Evolutionary conservation across 1,140 invertebrate genomes (phyloP), one percentile per base, ranked within the genome.

Genomic region (Lepidurus packardi): DNA sequence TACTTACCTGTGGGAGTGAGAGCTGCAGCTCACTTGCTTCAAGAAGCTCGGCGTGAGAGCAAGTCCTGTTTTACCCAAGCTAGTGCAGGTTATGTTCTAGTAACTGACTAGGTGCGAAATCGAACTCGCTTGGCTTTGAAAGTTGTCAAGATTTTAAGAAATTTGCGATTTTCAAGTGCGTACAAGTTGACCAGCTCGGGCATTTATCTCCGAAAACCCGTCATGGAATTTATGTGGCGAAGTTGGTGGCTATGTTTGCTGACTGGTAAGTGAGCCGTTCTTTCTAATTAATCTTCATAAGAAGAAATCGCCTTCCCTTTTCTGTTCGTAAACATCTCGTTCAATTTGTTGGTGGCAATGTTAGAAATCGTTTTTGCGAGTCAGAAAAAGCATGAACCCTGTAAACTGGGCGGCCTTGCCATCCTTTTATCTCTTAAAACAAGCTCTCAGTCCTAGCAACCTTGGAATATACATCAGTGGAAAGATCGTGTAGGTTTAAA

Each of bases 41-140:
- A 65, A 16, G 53, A 65, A 13, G 53, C 53, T 65, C 21, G 53
- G 53, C 53, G 53, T 65, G 53, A 65, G 53, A 65, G 53, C 53
- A 65, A 16, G 53, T 65, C 53, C 53, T 21, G 9, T 65, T 13
- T n/a, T 13, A 65, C 8, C 21, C 53, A 65, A 65, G 53, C 53
- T 9, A 65, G 53, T 65, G 53, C 53, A 65, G 53, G 53, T 65
- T 65, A 65, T 65, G 53, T 65, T 65, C 13, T 21, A 65, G 8
- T 65, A 65, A 4, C 21, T 21, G 53, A 16, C 53, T 21, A 1
- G 13, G 6, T 65, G 9, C 21, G 53, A 65, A 7, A n/a, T 11
- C 21, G 7, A 65, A 13, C 6, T 65, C 6, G 13, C 53, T 65
- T 65, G 21, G 6, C 53, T 34, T 34, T 4, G 3, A 4, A 34